These are phyloP conservation scores for Vombatus ursinus DNA, from an alignment of 2,113 vertebrate species.

Conservation along the genomic window DNA sequence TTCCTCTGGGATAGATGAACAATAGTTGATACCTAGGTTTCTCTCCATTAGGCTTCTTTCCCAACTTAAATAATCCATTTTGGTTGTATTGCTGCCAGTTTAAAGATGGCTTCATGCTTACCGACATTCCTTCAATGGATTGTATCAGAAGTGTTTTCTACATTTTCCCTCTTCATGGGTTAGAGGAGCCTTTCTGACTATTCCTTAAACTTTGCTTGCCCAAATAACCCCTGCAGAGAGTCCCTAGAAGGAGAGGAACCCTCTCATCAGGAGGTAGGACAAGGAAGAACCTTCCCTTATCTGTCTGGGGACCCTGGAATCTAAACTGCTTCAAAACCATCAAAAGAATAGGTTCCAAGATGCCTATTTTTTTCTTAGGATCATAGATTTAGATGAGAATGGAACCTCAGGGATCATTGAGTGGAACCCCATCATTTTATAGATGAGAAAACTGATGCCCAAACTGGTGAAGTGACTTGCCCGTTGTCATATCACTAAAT, in stretches of 20 bases:
- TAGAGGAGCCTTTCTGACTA: background rate
- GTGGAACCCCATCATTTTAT: background rate
- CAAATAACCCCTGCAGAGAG: background rate
- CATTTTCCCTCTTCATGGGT: background rate
- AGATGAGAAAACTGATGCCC: background rate
- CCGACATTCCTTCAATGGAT: background rate
- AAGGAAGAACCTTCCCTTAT: background rate
- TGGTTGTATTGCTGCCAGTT: background rate
- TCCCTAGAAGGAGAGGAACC: background rate
- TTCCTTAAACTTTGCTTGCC: background rate
- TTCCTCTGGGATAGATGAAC: constrained; percentile 30
- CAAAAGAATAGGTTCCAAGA: background rate
- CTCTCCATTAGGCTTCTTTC: background rate
- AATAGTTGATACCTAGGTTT: background rate
- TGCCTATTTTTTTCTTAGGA: background rate
- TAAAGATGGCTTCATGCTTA: background rate
- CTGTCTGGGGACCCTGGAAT: background rate
- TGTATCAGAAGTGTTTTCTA: background rate
- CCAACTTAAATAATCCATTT: background rate
- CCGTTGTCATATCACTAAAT: background rate
- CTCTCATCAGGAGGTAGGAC: background rate
- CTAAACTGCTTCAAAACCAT: constrained; percentile 25
- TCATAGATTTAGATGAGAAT: background rate
- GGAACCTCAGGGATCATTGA: background rate
- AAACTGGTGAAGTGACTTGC: background rate